Base-by-base conservation (phyloP, 2,888 invertebrate species). In the Sicus ferrugineus region DNA sequence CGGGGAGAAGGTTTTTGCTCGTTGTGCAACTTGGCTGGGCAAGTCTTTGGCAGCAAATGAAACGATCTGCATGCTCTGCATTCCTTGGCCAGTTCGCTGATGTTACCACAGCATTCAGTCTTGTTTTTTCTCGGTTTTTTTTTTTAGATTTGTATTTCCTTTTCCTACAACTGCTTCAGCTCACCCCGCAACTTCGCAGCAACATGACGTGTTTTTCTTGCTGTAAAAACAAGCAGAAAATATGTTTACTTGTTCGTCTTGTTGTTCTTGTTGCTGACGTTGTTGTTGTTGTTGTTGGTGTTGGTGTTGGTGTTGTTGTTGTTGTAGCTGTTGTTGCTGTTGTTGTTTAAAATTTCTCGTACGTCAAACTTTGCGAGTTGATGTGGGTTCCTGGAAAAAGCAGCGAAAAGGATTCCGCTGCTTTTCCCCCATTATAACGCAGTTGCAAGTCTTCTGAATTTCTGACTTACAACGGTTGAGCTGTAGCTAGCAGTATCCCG, bases 371-470 rank as follows among this genome's bases (percentile, higher is more conserved):
- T 46, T 21, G 14, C 42, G 30, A 30, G 30, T 28, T 16, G 56
- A 56, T 14, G n/a, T 56, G 28, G n/a, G 38, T 23, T 31, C 28
- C 19, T 6, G 23, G 26, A 52, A 52, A 54, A 9, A 46, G n/a
- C n/a, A 14, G 46, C 9, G 26, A 63, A 26, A 54, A 54, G 26
- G 65, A 11, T 65, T 65, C 54, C 46, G 19, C 48, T 16, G 58
- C 46, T 19, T 67, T 59, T 67, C 31, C 67, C n/a, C 59, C 67
- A 67, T 67, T 67, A 67, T 59, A 42, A 58, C 58, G 2, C 59
- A 48, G 30, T 48, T 59, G 28, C 16, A 28, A 48, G 26, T 46
- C 11, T 42, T 11, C n/a, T 42, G n/a, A 42, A n/a, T 42, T 42
- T 42, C 9, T 4, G 16, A 7, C 42, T 42, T 9, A 42, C 14